These are phyloP conservation scores for Muricea muricata DNA, from an alignment of 92 coral and sea anemone genomes.

Conservation along the genomic window DNA sequence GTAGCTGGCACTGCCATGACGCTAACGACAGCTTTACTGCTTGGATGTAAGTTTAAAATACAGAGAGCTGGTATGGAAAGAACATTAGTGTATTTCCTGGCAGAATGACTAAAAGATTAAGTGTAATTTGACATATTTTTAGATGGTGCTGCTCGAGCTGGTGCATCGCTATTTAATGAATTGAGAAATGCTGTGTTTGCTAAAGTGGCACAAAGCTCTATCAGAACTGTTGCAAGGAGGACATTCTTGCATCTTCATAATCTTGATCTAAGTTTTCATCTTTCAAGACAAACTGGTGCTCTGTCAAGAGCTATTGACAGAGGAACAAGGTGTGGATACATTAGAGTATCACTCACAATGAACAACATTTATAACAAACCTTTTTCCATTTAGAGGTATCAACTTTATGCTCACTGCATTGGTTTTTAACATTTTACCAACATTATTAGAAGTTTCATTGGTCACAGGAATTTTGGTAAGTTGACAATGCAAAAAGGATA, in stretches of 20 bases:
- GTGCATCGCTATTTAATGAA: constrained; percentile 94
- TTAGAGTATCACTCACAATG: too few relatives aligned
- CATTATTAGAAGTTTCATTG: constrained; percentile 93
- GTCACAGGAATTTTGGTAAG: constrained; percentile 96
- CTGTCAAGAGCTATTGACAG: constrained; percentile 97
- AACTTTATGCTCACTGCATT: constrained; percentile 94
- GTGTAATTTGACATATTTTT: neutral
- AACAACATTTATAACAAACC: neutral
- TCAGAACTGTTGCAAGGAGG: constrained; percentile 85
- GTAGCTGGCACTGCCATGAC: constrained; percentile 78
- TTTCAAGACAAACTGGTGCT: constrained; percentile 90
- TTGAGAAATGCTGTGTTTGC: constrained; percentile 98
- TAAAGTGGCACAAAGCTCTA: constrained; percentile 95
- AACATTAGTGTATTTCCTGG: too few relatives aligned
- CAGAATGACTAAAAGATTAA: neutral
- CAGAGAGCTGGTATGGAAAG: neutral
- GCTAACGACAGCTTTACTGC: constrained; percentile 78
- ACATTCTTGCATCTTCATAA: constrained; percentile 96
- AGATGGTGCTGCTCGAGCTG: constrained; percentile 98
- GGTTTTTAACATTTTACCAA: constrained; percentile 92
- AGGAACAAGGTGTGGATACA: constrained; percentile 82
- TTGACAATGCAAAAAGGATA: neutral
- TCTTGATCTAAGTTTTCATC: constrained; percentile 90
- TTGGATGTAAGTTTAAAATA: constrained; percentile 81
- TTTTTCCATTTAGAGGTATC: constrained; percentile 78